Evolutionary conservation across 2,797 vertebrate genomes (phyloP), one percentile per base, ranked within the genome.

Genomic region (Kryptolebias ocellatus): DNA sequence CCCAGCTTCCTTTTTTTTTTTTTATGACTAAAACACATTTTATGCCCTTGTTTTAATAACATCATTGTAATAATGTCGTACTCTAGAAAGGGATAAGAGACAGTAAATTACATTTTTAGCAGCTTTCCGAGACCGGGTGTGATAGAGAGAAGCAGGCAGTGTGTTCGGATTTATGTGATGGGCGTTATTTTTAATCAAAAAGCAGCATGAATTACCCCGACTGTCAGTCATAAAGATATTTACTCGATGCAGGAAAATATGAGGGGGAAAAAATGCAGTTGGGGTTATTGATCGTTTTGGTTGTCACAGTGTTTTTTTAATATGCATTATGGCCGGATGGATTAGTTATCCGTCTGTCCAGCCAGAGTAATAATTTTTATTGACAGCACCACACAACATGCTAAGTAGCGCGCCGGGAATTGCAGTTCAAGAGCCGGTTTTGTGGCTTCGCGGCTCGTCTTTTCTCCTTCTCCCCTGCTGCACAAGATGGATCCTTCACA

Each of bases 401-500:
- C 44, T 27, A 51, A 66, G 49, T 49, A 17, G 17, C 9, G 64
- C 14, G 42, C 45, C 53, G 76, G 62, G 74, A 66, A 61, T 67
- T 71, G 63, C 67, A 51, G 62, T 78, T 81, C 0, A 20, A 61
- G 58, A 16, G 66, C 60, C 67, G 60, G 66, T 64, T 70, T 51
- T 15, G 17, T 52, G 64, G 72, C 79, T 53, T 62, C 76, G 54
- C 67, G 14, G 55, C 80, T 73, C 58, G 59, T 76, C 60, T 70
- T 45, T 46, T 37, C 73, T 79, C 57, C 60, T 45, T 74, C 72
- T 86, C 73, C 72, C 70, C 66, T 70, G 72, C 84, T 74, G 70
- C 82, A 89, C 88, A 91, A 91, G 81, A 91, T 91, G 90, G 90
- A 89, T 87, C 83, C 86, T 75, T 73, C 80, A 70, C 76, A 74